Base-by-base conservation (phyloP, 2,888 invertebrate genomes). In the Tiliacea citrago region DNA sequence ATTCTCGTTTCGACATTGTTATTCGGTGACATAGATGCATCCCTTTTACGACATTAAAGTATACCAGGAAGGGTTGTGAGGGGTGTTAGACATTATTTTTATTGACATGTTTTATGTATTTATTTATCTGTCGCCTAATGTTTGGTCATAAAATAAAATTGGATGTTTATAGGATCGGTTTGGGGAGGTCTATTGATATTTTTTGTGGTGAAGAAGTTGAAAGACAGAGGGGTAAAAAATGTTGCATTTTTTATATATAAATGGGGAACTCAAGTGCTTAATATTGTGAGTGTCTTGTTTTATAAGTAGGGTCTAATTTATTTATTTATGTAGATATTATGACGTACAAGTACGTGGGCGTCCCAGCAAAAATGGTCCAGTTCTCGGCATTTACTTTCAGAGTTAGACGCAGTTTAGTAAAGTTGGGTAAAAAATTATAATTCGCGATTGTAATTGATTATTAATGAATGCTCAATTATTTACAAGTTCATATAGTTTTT, bases 81-180 rank as follows among this genome's bases (percentile, higher is more conserved):
- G 82, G 82, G 62, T 85, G 73, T 77, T 68, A 51, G 51, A 69
- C 75, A 77, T 81, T 72, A 81, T 75, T 70, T 77, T 79, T 84
- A 84, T 83, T 84, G 85, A 76, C 72, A 84, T 73, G 75, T 84
- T 88, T 89, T 85, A 86, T 89, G 84, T 81, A 82, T 83, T 70
- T 82, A 79, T 76, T 81, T 85, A 68, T 82, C 35, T 65, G 81
- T 78, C 75, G 62, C 63, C 58, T 83, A 87, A 87, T 86, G 86
- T 81, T 78, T 61, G 68, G 74, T 73, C 73, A 82, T 89, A 88
- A 90, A 90, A 83, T 69, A 77, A 83, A 88, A 88, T 88, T 83
- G 78, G 79, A 88, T 87, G 86, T 89, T 90, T 87, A 86, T 85
- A 35, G 76, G 55, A 61, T 87, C 79, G 71, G 80, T 65, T 69